phyloP scores from a whole-genome alignment of 2,888 invertebrate genomes.

The Morinoia aosen region DNA sequence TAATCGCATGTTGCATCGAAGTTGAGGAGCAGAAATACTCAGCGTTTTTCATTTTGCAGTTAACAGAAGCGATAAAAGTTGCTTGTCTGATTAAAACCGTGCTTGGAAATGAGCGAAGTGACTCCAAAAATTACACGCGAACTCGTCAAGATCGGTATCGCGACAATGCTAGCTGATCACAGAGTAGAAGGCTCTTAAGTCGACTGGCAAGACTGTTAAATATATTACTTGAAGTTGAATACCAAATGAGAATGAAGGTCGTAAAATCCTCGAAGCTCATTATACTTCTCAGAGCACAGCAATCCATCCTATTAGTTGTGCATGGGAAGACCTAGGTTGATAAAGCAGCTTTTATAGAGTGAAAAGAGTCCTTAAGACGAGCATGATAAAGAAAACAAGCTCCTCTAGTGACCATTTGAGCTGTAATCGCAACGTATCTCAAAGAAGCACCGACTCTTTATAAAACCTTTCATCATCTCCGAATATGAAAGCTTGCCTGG shows the following conservation, averaged over 20 bases:
- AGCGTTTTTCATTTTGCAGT: not conserved
- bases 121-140: not conserved
- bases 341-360: slow-evolving; percentile 48
- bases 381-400: slow-evolving; percentile 37
- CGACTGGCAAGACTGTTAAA: slow-evolving; percentile 33
- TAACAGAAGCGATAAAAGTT: slow-evolving; percentile 30
- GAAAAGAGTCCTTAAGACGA: slow-evolving; percentile 38
- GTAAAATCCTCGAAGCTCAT: slow-evolving; percentile 35
- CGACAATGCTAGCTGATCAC: slow-evolving; percentile 24
- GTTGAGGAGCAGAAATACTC: not conserved
- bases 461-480: not conserved
- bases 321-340: slow-evolving; percentile 14
- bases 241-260: slow-evolving; percentile 25
- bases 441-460: slow-evolving; percentile 43
- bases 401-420: slow-evolving; percentile 25
- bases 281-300: slow-evolving; percentile 45
- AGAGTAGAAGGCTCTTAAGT: not conserved
- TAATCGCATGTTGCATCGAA: not conserved
- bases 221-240: slow-evolving; percentile 38
- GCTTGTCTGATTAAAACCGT: slow-evolving; percentile 43
- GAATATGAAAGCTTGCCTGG: slow-evolving; percentile 39
- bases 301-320: slow-evolving; percentile 47
- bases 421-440: slow-evolving; percentile 41
- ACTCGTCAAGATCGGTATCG: slow-evolving; percentile 13
- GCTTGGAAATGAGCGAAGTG: slow-evolving; percentile 27